These are phyloP conservation scores for Excalfactoria chinensis DNA, from an alignment of 2,113 vertebrate genomes.

Conservation along the genomic window DNA sequence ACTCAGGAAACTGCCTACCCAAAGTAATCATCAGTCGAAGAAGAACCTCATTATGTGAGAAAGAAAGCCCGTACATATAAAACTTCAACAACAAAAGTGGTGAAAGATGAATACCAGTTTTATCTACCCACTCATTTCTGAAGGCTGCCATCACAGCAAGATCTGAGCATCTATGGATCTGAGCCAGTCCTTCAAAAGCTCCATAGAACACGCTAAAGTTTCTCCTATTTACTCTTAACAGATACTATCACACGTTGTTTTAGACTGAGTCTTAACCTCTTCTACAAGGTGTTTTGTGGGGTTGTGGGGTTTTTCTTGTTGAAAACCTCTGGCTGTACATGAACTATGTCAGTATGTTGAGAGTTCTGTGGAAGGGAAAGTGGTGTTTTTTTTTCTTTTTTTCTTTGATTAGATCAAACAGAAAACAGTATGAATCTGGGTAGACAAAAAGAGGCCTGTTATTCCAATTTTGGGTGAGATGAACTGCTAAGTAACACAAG, in stretches of 20 bases:
- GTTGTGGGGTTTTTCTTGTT: neutral
- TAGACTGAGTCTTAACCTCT: neutral
- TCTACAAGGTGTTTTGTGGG: neutral
- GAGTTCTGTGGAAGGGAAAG: neutral
- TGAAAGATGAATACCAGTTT: neutral
- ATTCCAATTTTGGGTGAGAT: conserved; percentile 18
- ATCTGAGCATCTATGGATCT: neutral
- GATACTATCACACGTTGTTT: neutral
- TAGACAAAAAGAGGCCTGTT: conserved; percentile 19
- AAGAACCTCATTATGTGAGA: neutral
- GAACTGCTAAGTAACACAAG: conserved; percentile 19
- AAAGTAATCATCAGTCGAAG: neutral
- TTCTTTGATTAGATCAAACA: neutral
- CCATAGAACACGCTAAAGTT: neutral
- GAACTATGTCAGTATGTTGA: neutral
- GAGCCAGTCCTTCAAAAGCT: neutral
- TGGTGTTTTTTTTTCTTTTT: neutral
- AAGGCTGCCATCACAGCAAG: neutral
- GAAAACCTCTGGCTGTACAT: neutral
- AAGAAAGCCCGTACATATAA: neutral
- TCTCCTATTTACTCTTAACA: neutral
- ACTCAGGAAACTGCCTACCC: neutral
- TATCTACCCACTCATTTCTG: neutral
- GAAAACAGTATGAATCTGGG: conserved; percentile 16
- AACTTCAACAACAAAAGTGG: neutral